These are phyloP conservation scores for Donacobius atricapilla DNA, from an alignment of 2,113 vertebrate genomes.

Conservation along the genomic window DNA sequence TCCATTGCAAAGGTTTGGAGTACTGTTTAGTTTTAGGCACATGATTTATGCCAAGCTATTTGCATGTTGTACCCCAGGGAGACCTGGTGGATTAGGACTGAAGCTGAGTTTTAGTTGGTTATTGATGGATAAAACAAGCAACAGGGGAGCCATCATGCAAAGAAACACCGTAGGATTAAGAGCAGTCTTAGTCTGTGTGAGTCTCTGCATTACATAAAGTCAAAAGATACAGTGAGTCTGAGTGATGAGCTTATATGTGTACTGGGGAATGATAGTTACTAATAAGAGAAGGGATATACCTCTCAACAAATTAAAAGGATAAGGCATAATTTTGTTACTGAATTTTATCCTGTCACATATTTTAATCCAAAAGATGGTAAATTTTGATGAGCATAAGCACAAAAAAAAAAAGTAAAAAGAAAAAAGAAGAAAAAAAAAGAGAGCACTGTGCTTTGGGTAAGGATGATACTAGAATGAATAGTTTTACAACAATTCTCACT, in stretches of 20 bases:
- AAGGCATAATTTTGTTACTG: background rate
- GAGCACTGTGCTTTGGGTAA: background rate
- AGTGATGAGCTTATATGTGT: background rate
- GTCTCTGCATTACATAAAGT: background rate
- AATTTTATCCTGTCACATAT: background rate
- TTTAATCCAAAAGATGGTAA: background rate
- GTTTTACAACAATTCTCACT: background rate
- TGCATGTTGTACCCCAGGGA: background rate
- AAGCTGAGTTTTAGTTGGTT: background rate
- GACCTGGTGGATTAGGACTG: background rate
- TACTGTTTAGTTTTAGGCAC: background rate
- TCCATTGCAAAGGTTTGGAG: background rate
- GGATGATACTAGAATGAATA: background rate
- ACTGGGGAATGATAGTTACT: background rate
- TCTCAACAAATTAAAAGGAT: background rate
- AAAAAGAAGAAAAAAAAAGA: background rate
- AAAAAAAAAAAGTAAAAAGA: too few relatives aligned
- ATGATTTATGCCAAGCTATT: background rate
- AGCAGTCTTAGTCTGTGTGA: background rate
- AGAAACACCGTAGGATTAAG: background rate
- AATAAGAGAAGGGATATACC: background rate
- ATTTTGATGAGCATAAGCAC: background rate
- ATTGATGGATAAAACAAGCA: background rate
- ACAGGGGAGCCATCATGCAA: background rate
- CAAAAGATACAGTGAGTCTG: background rate